Base-by-base conservation (phyloP, 2,113 vertebrate species). In the Ranitomeya variabilis region DNA sequence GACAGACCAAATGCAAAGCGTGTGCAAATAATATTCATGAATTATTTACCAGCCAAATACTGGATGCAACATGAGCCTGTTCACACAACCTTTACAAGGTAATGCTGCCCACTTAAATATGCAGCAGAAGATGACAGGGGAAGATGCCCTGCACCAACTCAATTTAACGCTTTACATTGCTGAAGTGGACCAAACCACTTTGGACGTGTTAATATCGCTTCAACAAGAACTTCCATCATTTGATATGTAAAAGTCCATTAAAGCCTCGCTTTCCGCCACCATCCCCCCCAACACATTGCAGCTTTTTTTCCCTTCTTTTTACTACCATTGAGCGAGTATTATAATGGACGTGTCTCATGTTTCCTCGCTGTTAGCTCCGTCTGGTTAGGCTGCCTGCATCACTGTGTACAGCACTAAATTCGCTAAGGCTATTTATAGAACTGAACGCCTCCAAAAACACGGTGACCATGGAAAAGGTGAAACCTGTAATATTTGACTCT, bases 311-410 rank as follows among this genome's bases (percentile, higher is more conserved):
- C 13, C 37, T 85, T 15, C 5, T 37, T 87, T 69, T 45, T 87
- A 83, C 55, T 76, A 62, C 69, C 57, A 60, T 73, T 59, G 55
- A 19, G 57, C 66, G 64, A 45, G 80, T 37, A 23, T 74, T 82
- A 76, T 88, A 88, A 87, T 80, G 85, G 85, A 51, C 12, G 45
- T n/a, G 78, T 31, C 77, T 87, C 77, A 87, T n/a, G 55, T 88
- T 74, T 76, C 69, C 69, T 51, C 83, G 55, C 71, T 66, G 87
- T 60, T 78, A 67, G 87, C 26, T 83, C 14, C 55, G 87, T 88
- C 86, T 87, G 78, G 77, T 52, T 80, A 69, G 86, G 16, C 69
- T 77, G 69, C 87, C 80, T 83, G 51, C 57, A 88, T 88, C 87
- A 64, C 51, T 62, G 86, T 73, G 45, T 78, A 84, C 78, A 51